phyloP scores from a whole-genome alignment of 2,113 vertebrate genomes.

The Pachyramphus minor region DNA sequence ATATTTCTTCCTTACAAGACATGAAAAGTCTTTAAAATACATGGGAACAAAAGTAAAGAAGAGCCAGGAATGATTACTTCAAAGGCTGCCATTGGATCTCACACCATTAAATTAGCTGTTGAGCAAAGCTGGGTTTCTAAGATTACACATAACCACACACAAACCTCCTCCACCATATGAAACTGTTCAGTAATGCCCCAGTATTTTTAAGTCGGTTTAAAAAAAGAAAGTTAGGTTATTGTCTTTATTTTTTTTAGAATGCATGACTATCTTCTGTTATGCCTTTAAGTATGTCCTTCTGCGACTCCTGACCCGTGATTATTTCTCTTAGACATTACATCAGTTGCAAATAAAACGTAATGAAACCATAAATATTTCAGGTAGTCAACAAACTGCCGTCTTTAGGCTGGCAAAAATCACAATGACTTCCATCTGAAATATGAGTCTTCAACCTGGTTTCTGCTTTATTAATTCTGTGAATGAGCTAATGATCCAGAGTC shows the following conservation, averaged over 20 bases:
- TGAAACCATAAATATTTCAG: slow-evolving; percentile 61
- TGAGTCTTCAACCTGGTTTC: background rate
- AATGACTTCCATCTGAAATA: background rate
- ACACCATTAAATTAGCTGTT: background rate
- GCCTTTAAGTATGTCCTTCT: slow-evolving; percentile 38
- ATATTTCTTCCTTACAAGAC: background rate
- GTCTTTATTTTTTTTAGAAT: background rate
- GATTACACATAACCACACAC: background rate
- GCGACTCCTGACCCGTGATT: slow-evolving; percentile 24
- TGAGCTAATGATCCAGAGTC: background rate
- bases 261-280: slow-evolving; percentile 24
- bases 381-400: slow-evolving; percentile 17
- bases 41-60: background rate
- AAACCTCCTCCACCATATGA: background rate
- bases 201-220: background rate
- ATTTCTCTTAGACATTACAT: slow-evolving; percentile 62
- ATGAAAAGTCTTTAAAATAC: background rate
- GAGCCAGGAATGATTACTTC: background rate
- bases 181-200: background rate
- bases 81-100: background rate
- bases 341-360: slow-evolving; percentile 61
- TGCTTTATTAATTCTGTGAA: background rate
- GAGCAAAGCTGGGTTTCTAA: slow-evolving; percentile 8
- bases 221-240: slow-evolving; percentile 6
- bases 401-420: background rate